Conservation (phyloP, 2,797 vertebrate species). For the Borostomias antarcticus region DNA sequence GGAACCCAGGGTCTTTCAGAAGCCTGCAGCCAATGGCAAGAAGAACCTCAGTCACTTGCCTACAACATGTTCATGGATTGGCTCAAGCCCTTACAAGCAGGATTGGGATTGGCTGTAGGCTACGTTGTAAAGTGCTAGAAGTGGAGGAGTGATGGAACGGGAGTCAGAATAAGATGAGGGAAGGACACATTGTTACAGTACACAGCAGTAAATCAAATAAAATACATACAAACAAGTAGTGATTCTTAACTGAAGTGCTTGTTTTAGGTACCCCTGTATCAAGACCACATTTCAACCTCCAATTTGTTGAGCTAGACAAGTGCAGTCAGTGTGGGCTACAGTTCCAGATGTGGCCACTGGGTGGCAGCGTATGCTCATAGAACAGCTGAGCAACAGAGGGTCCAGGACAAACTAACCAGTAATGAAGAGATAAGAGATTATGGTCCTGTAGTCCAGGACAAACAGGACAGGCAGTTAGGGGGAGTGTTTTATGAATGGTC, state of each 20-base stretch:
- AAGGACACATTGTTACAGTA: conserved; percentile 31
- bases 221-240: conserved; percentile 28
- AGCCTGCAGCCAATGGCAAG: conserved; percentile 33
- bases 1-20: conserved; percentile 21
- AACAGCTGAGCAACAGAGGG: too few relatives aligned
- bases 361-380: conserved; percentile 58
- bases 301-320: conserved; percentile 8
- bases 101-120: conserved; percentile 44
- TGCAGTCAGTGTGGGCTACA: background rate
- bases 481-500: too few relatives aligned
- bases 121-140: conserved; percentile 68
- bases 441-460: too few relatives aligned
- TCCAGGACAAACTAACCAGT: too few relatives aligned
- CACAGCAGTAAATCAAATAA: conserved; percentile 12
- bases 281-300: background rate
- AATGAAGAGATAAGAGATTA: too few relatives aligned
- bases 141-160: conserved; percentile 62
- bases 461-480: too few relatives aligned
- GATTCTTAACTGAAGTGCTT: conserved; percentile 11
- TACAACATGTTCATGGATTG: conserved; percentile 47
- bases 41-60: conserved; percentile 35
- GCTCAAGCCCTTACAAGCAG: conserved; percentile 59
- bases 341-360: conserved; percentile 57
- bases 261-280: conserved; percentile 25
- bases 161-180: conserved; percentile 31